Conservation (phyloP, 2,113 vertebrate genomes). For the Hyperoodon ampullatus region DNA sequence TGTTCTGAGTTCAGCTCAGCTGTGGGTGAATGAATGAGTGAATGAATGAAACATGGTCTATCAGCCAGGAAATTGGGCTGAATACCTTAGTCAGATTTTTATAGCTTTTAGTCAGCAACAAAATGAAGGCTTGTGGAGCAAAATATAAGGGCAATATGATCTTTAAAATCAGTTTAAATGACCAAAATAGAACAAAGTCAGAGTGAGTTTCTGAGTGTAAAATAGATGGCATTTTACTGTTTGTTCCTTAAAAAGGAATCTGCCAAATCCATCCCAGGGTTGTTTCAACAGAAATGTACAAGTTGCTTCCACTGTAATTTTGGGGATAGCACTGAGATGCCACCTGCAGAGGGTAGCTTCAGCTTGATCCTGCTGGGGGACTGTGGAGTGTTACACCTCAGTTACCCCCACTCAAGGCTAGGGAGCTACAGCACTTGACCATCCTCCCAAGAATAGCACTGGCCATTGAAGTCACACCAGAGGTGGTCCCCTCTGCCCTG, state of each 20-base stretch:
- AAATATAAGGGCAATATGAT: neutral
- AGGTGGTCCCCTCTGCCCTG: neutral
- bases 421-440: neutral
- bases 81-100: neutral
- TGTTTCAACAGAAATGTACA: neutral
- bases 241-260: neutral
- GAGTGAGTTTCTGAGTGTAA: neutral
- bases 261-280: neutral
- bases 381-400: neutral
- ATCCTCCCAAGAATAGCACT: neutral
- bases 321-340: neutral
- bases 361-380: neutral
- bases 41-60: neutral
- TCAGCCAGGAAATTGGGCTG: neutral
- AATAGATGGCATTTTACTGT: neutral
- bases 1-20: neutral
- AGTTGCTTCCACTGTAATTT: neutral
- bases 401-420: neutral
- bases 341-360: neutral
- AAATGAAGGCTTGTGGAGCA: neutral
- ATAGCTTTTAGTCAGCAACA: neutral
- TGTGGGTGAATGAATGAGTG: neutral
- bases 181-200: neutral
- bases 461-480: neutral
- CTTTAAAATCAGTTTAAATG: conserved; percentile 34